phyloP scores from a whole-genome alignment of 2,797 vertebrate genomes.

The Alectoris magna region DNA sequence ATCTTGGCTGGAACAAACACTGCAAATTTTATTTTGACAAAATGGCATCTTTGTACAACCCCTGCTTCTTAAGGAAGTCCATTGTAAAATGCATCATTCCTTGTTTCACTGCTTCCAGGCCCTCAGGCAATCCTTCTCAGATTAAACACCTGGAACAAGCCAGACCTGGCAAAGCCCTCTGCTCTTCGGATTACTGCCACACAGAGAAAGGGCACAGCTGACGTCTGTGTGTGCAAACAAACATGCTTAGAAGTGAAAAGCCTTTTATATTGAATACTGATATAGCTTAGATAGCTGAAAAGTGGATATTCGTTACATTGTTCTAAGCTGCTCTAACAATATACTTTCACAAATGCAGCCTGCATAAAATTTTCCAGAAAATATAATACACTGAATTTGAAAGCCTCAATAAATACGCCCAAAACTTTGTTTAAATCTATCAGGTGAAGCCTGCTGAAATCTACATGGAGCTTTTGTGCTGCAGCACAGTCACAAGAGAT shows the following conservation, averaged over 20 bases:
- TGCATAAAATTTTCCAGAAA: fast-evolving
- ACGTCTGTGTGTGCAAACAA: not conserved
- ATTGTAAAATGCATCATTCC: not conserved
- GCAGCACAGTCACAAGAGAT: conserved; percentile 5
- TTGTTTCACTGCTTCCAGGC: not conserved
- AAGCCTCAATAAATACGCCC: not conserved
- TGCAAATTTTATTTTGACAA: conserved; percentile 7
- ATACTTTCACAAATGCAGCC: not conserved
- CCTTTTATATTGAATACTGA: not conserved
- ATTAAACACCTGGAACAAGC: not conserved
- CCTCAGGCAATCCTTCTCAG: not conserved
- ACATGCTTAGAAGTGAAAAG: not conserved
- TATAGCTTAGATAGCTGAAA: not conserved
- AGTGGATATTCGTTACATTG: not conserved
- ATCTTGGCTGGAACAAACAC: not conserved
- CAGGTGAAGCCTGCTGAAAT: conserved; percentile 1
- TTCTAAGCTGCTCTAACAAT: not conserved
- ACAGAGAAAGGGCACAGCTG: not conserved
- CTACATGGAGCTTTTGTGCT: not conserved
- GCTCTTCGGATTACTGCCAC: not conserved
- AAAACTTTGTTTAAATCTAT: not conserved
- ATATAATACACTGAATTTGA: not conserved
- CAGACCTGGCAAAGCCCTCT: not conserved
- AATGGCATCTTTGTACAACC: not conserved
- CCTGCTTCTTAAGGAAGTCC: not conserved